Conservation (phyloP, 2,888 invertebrate genomes). For the Proisotoma minuta region DNA sequence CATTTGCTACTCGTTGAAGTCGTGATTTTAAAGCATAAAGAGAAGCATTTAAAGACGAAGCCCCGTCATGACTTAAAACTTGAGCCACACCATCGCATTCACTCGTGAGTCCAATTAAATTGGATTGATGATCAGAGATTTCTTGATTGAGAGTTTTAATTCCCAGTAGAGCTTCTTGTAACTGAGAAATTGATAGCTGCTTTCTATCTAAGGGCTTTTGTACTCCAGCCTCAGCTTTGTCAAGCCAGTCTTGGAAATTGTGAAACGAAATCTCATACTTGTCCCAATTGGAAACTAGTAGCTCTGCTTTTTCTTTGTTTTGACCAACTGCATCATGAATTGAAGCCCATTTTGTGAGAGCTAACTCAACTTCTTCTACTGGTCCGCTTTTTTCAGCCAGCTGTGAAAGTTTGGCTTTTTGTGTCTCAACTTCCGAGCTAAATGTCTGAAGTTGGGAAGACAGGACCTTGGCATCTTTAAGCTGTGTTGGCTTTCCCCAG, state of each 20-base stretch:
- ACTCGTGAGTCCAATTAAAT: slow-evolving; percentile 72
- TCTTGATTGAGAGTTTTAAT: slow-evolving; percentile 62
- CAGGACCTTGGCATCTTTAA: slow-evolving; percentile 59
- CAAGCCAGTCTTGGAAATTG: slow-evolving; percentile 66
- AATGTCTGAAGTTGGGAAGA: slow-evolving; percentile 56
- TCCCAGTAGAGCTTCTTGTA: slow-evolving; percentile 41
- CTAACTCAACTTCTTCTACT: slow-evolving; percentile 77
- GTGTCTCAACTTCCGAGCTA: slow-evolving; percentile 71
- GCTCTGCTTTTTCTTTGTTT: slow-evolving; percentile 71
- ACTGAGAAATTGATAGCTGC: slow-evolving; percentile 34
- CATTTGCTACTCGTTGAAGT: slow-evolving; percentile 70
- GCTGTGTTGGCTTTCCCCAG: slow-evolving; percentile 67
- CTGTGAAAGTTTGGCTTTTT: slow-evolving; percentile 68
- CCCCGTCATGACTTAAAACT: slow-evolving; percentile 72
- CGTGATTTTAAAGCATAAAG: slow-evolving; percentile 69
- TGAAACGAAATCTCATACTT: slow-evolving; percentile 69
- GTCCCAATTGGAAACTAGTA: slow-evolving; percentile 73
- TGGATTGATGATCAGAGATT: slow-evolving; percentile 78
- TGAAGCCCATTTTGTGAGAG: slow-evolving; percentile 75
- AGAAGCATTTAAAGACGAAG: slow-evolving; percentile 64
- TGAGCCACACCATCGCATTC: slow-evolving; percentile 73
- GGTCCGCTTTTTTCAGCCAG: slow-evolving; percentile 68
- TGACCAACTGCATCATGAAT: slow-evolving; percentile 72
- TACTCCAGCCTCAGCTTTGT: slow-evolving; percentile 24
- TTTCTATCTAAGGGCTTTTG: slow-evolving; percentile 30